phyloP scores from a whole-genome alignment of 2,888 invertebrate genomes.

The Doris montereyensis region DNA sequence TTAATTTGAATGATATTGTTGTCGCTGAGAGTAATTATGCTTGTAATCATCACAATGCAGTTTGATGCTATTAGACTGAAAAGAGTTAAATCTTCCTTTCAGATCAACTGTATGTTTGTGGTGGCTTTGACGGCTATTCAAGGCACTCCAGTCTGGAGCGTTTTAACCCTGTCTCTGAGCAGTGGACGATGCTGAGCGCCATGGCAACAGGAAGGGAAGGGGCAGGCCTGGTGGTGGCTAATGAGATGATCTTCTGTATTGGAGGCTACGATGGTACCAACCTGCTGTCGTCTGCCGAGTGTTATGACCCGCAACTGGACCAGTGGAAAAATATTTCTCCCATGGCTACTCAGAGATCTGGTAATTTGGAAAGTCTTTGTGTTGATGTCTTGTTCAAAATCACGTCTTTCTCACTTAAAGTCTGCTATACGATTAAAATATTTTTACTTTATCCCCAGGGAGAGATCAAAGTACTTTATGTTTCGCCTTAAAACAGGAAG shows the following conservation, averaged over 20 bases:
- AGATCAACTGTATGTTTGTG: conserved; percentile 71
- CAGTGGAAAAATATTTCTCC: conserved; percentile 66
- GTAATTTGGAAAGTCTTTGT: conserved; percentile 53
- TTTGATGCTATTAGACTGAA: not conserved
- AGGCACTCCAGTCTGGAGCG: conserved; percentile 70
- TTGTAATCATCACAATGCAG: too few relatives aligned
- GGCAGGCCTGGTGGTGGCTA: conserved; percentile 70
- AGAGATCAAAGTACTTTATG: too few relatives aligned
- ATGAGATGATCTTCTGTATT: conserved; percentile 69
- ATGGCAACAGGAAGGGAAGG: conserved; percentile 69
- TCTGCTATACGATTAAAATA: too few relatives aligned
- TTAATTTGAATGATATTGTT: too few relatives aligned
- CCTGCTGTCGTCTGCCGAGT: conserved; percentile 68
- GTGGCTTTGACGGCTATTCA: conserved; percentile 71
- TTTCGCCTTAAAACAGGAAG: too few relatives aligned
- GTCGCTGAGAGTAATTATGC: too few relatives aligned
- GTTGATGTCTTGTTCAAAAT: too few relatives aligned
- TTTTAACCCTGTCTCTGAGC: conserved; percentile 67
- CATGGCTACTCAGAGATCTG: conserved; percentile 70
- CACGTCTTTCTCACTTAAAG: too few relatives aligned
- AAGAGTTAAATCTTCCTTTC: conserved; percentile 33
- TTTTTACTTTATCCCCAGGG: too few relatives aligned
- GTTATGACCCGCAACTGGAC: conserved; percentile 63
- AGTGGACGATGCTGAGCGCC: conserved; percentile 66
- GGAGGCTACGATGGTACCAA: conserved; percentile 72